Base-by-base conservation (phyloP, 2,113 vertebrate species). In the Chamaetylas fuelleborni region DNA sequence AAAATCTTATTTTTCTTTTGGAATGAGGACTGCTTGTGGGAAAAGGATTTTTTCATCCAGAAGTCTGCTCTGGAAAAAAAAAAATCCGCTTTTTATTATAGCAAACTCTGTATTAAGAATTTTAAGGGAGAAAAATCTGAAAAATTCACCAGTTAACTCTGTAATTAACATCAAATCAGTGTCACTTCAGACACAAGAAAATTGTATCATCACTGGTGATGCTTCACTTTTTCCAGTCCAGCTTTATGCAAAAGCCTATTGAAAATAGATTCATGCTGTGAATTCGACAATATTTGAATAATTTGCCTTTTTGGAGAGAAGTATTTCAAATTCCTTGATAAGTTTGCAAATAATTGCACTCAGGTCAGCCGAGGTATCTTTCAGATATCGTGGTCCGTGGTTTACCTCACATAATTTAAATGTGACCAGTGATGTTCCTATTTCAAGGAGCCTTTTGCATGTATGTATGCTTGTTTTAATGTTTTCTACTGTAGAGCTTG, bases 401-500 rank as follows among this genome's bases (percentile, higher is more conserved):
- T 58, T 40, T 77, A 47, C 14, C 83, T 83, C 67, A 9, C 33
- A 1, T 60, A 50, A 76, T 92, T 91, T 53, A 51, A 74, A 14
- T 20, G 22, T 86, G 56, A 12, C 7, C 54, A 25, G 28, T 53
- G 18, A 7, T 62, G 16, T 74, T 93, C n/a, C 33, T 51, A 1
- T 94, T 83, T 88, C 43, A 51, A 67, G 61, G 88, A 86, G 31
- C 31, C 33, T 31, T 88, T 58, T 88, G 94, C 93, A 96, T 86
- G 82, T 74, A 36, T 1, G 2, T 78, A 4, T 65, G 76, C 34
- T 90, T 95, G 47, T 92, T 60, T 66, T 38, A 48, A 25, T 76
- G 14, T 94, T 76, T 88, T 53, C 51, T 91, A 9, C 36, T 34
- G 11, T 6, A 71, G 31, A 88, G 19, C 23, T 92, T 71, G 36